Evolutionary conservation across 2,113 vertebrate species (phyloP).

Genomic region (Abramis brama): DNA sequence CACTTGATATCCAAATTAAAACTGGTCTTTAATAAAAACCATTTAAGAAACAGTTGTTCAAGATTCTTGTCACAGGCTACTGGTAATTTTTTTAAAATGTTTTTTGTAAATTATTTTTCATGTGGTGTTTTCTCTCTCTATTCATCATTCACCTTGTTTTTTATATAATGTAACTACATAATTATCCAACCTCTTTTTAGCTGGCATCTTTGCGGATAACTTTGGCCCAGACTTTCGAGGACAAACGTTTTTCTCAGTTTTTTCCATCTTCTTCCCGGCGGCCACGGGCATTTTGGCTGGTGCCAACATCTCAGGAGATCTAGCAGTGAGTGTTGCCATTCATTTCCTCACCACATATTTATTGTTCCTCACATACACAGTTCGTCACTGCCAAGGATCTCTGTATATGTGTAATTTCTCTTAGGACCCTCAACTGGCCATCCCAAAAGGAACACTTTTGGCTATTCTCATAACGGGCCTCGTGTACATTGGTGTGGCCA

Average conservation of each 20-base stretch:
- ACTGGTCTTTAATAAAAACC: not conserved
- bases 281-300: constrained; percentile 98
- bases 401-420: constrained; percentile 49
- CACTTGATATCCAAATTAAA: not conserved
- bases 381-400: not conserved
- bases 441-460: constrained; percentile 93
- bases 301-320: constrained; percentile 98
- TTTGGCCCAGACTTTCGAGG: constrained; percentile 89
- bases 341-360: not conserved
- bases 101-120: too few relatives aligned
- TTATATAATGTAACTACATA: not conserved
- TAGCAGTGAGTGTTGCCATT: constrained; percentile 82
- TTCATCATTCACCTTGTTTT: not conserved
- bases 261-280: constrained; percentile 97
- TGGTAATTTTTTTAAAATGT: too few relatives aligned
- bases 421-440: constrained; percentile 95
- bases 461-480: constrained; percentile 95
- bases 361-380: not conserved
- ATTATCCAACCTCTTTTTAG: constrained; percentile 66
- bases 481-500: constrained; percentile 91
- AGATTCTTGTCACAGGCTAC: too few relatives aligned
- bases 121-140: not conserved
- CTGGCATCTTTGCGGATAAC: constrained; percentile 90
- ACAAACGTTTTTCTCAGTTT: constrained; percentile 92
- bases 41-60: not conserved